These are phyloP conservation scores for Upupa epops DNA, from an alignment of 2,113 vertebrate species.

Conservation along the genomic window DNA sequence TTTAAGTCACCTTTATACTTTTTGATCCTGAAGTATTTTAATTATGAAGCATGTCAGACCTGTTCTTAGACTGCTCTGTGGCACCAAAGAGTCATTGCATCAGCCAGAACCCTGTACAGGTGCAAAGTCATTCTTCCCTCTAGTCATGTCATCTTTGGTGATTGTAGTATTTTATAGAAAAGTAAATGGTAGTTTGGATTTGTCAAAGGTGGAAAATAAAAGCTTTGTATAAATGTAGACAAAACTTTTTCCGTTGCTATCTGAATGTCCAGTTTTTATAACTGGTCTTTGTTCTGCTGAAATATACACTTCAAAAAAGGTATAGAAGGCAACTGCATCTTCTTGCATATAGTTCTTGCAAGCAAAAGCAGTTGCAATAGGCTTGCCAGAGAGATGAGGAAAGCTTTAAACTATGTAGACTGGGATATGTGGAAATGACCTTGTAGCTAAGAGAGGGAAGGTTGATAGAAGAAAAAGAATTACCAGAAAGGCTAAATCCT, in stretches of 20 bases:
- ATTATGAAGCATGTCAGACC: conserved; percentile 40
- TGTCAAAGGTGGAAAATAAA: not conserved
- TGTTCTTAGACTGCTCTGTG: conserved; percentile 28
- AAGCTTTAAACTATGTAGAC: not conserved
- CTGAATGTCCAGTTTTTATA: not conserved
- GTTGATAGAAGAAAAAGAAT: not conserved
- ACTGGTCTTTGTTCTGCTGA: not conserved
- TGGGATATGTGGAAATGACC: not conserved
- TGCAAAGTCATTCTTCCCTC: conserved; percentile 35
- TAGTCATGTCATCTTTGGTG: not conserved
- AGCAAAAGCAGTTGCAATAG: not conserved
- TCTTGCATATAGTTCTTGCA: not conserved
- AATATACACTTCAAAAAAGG: not conserved
- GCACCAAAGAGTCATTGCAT: conserved; percentile 22
- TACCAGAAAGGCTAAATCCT: not conserved
- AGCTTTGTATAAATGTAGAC: not conserved
- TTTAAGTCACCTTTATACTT: conserved; percentile 35
- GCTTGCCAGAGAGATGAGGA: not conserved
- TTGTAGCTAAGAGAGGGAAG: not conserved
- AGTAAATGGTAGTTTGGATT: not conserved
- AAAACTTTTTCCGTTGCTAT: not conserved
- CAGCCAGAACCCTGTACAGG: not conserved
- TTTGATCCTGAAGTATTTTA: conserved; percentile 25
- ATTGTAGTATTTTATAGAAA: not conserved
- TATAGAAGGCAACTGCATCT: not conserved